Conservation (phyloP, 1,140 invertebrate species). For the Drosophila trapezifrons region DNA sequence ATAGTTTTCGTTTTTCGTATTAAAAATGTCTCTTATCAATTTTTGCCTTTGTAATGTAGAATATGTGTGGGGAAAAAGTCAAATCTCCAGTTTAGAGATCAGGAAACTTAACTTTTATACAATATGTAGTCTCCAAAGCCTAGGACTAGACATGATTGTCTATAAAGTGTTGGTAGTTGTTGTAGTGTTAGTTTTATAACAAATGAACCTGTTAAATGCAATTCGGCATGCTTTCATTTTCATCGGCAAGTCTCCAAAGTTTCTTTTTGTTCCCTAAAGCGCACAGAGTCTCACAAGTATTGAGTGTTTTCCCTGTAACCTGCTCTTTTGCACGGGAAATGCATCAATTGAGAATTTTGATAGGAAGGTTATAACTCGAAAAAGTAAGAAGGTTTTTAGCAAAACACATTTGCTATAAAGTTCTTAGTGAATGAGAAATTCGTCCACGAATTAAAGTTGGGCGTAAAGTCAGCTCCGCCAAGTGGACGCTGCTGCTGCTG, state of each 20-base stretch:
- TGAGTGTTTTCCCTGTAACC: slow-evolving; percentile 34
- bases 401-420: slow-evolving; percentile 84
- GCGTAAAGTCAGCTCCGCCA: slow-evolving; percentile 55
- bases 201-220: slow-evolving; percentile 58
- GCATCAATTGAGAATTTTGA: slow-evolving; percentile 41
- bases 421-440: slow-evolving; percentile 84
- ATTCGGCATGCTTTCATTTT: slow-evolving; percentile 53
- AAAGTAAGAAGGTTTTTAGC: slow-evolving; percentile 53
- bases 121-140: slow-evolving; percentile 54
- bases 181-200: slow-evolving; percentile 43
- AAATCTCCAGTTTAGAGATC: slow-evolving; percentile 44
- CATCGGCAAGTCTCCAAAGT: slow-evolving; percentile 53
- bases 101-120: slow-evolving; percentile 38
- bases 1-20: slow-evolving; percentile 31
- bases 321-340: slow-evolving; percentile 51
- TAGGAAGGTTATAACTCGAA: slow-evolving; percentile 19
- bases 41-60: slow-evolving; percentile 34
- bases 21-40: slow-evolving; percentile 54
- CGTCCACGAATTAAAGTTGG: slow-evolving; percentile 83
- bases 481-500: slow-evolving; percentile 27
- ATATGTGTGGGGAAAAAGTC: slow-evolving; percentile 28
- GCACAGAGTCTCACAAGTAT: slow-evolving; percentile 13
- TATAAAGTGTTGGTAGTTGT: slow-evolving; percentile 35
- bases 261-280: slow-evolving; percentile 13
- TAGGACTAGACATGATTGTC: slow-evolving; percentile 60